Evolutionary conservation across 2,888 invertebrate species (phyloP).

Genomic region (Allolobophora icterica): DNA sequence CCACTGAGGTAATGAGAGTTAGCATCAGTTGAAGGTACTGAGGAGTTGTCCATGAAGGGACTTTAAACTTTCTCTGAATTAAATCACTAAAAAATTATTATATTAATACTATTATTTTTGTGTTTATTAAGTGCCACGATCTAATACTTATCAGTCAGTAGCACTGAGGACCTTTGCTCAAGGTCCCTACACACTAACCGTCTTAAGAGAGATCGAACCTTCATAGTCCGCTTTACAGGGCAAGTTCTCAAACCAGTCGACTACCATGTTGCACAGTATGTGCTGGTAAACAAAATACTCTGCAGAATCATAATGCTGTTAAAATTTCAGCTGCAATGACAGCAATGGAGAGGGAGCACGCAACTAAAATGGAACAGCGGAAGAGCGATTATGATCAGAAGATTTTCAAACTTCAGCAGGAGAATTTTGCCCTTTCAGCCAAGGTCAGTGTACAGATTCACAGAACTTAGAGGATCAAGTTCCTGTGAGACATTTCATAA

Average conservation of each 20-base stretch:
- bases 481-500: no score
- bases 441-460: constrained; percentile 53
- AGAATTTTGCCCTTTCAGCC: constrained; percentile 61
- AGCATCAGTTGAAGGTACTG: no score
- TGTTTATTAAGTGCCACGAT: neutral
- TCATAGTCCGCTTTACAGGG: neutral
- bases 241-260: no score
- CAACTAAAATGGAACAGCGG: constrained; percentile 52
- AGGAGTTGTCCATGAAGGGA: no score
- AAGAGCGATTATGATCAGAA: constrained; percentile 57
- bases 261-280: no score
- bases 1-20: no score
- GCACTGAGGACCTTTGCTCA: neutral
- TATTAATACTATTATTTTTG: no score
- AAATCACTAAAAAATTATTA: no score
- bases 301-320: neutral
- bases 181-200: neutral
- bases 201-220: neutral
- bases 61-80: no score
- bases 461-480: no score
- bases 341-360: constrained; percentile 49
- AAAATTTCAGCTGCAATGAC: constrained; percentile 51
- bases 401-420: constrained; percentile 59
- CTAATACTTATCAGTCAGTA: neutral
- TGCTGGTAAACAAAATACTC: neutral